These are phyloP conservation scores for Gallinago solitaria DNA, from an alignment of 2,797 vertebrate species.

Conservation along the genomic window DNA sequence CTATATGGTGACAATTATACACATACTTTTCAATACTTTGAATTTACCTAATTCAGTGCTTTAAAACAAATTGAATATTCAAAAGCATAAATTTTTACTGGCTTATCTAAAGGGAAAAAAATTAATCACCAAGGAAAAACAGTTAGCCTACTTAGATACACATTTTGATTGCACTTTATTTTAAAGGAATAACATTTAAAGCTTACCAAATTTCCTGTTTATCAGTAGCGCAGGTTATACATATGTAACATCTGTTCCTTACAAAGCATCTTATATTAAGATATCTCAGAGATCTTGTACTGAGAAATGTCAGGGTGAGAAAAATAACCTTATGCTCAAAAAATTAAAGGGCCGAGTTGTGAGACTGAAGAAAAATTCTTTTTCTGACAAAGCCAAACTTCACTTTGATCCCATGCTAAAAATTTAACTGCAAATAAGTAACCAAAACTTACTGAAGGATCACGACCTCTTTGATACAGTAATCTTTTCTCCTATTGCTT, in stretches of 20 bases:
- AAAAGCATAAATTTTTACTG: not conserved
- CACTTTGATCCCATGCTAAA: not conserved
- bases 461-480: not conserved
- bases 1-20: not conserved
- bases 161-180: not conserved
- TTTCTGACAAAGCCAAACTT: not conserved
- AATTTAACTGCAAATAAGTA: not conserved
- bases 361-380: not conserved
- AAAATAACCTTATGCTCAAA: not conserved
- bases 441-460: not conserved
- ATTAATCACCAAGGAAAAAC: not conserved
- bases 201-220: not conserved
- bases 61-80: not conserved
- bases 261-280: not conserved
- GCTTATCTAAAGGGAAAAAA: not conserved
- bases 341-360: not conserved
- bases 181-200: not conserved
- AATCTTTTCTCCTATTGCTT: not conserved
- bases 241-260: not conserved
- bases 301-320: not conserved
- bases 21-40: not conserved
- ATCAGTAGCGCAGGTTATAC: not conserved
- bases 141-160: not conserved
- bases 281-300: not conserved
- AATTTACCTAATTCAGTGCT: not conserved